These are phyloP conservation scores for Uromys caudimaculatus DNA, from an alignment of 2,797 vertebrate genomes.

Conservation along the genomic window DNA sequence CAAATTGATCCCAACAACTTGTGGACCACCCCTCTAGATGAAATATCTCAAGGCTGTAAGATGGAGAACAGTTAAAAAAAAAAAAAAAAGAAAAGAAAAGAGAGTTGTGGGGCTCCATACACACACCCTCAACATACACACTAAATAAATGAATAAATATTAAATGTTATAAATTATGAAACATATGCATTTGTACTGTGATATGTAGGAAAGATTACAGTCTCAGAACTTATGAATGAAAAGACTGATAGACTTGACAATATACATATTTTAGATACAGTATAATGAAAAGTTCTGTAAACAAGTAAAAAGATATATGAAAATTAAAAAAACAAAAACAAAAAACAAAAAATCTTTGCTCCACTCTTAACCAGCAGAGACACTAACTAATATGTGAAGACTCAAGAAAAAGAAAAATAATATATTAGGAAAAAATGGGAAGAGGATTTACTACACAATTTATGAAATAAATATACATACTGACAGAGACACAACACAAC, in stretches of 20 bases:
- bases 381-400: background rate
- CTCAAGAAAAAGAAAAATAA: slow-evolving; percentile 46
- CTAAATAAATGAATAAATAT: slow-evolving; percentile 38
- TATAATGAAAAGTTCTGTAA: slow-evolving; percentile 21
- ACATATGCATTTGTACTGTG: background rate
- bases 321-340: background rate
- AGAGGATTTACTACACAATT: background rate
- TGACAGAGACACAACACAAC: background rate
- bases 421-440: slow-evolving; percentile 15
- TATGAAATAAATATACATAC: background rate
- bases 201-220: slow-evolving; percentile 13
- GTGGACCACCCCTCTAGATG: background rate
- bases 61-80: background rate
- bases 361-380: background rate
- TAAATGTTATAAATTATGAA: slow-evolving; percentile 51
- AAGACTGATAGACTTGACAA: slow-evolving; percentile 55
- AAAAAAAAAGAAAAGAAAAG: background rate
- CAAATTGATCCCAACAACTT: background rate
- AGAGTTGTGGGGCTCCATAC: no score
- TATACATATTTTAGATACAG: slow-evolving; percentile 34
- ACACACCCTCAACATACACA: background rate
- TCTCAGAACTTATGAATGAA: slow-evolving; percentile 8
- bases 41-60: background rate
- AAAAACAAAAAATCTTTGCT: slow-evolving; percentile 2
- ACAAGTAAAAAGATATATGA: slow-evolving; percentile 63